phyloP scores from a whole-genome alignment of 2,888 invertebrate genomes.

The Onchidella celtica region DNA sequence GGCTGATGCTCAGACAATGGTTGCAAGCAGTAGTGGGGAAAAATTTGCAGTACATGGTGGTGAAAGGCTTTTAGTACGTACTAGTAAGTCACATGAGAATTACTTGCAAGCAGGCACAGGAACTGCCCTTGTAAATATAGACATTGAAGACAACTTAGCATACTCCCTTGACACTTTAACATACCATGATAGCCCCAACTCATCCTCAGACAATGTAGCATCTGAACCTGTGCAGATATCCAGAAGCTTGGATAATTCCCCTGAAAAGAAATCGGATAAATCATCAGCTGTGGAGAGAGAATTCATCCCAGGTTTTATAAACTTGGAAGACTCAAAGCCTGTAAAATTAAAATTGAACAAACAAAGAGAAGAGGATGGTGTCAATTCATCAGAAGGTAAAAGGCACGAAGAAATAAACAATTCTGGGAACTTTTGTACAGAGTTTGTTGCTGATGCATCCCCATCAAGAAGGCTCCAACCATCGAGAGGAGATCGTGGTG shows the following conservation, averaged over 20 bases:
- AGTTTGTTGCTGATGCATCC: background rate
- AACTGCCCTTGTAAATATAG: slow-evolving; percentile 92
- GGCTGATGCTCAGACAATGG: slow-evolving; percentile 53
- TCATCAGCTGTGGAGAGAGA: slow-evolving; percentile 64
- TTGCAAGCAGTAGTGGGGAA: slow-evolving; percentile 75
- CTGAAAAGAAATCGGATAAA: slow-evolving; percentile 56
- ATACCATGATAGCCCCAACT: slow-evolving; percentile 81
- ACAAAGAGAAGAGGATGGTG: slow-evolving; percentile 39
- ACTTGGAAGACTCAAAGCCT: slow-evolving; percentile 65
- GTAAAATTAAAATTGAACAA: slow-evolving; percentile 54
- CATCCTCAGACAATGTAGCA: slow-evolving; percentile 57
- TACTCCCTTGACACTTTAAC: slow-evolving; percentile 94
- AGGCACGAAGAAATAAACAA: slow-evolving; percentile 13
- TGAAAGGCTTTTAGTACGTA: slow-evolving; percentile 87
- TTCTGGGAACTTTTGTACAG: slow-evolving; percentile 26
- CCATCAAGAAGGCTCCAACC: background rate
- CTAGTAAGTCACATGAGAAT: slow-evolving; percentile 92
- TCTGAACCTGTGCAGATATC: slow-evolving; percentile 53
- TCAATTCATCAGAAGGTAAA: background rate
- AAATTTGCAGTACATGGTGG: slow-evolving; percentile 68
- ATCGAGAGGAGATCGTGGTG: background rate
- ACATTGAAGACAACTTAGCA: slow-evolving; percentile 95
- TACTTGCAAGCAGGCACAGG: slow-evolving; percentile 89
- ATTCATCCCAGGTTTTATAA: slow-evolving; percentile 76
- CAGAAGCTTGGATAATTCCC: slow-evolving; percentile 65